A percentile compares a stretch with the other conserved stretches of the same genome.
Evolutionary conservation across 2,797 vertebrate species (phyloP).

Genomic region (Cyprinella venusta): DNA sequence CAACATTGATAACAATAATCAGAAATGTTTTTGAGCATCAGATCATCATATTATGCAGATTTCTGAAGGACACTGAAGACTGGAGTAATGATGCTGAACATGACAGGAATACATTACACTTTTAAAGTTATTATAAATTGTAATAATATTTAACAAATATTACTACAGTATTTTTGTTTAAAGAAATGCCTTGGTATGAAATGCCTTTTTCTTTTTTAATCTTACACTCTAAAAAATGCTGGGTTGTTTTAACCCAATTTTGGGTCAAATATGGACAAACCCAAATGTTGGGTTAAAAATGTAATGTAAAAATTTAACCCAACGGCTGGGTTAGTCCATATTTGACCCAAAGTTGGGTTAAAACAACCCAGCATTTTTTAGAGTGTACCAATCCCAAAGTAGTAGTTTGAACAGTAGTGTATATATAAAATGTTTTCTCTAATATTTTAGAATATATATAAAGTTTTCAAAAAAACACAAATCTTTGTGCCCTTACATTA

Average conservation of each 20-base stretch:
- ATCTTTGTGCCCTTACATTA: neutral
- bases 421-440: neutral
- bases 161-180: neutral
- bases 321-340: no score
- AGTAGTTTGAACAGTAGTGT: neutral
- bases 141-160: neutral
- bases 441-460: neutral
- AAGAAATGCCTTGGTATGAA: neutral
- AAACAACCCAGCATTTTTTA: no score
- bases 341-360: no score
- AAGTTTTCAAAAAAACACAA: neutral
- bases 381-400: neutral
- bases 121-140: neutral
- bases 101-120: neutral
- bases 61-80: neutral
- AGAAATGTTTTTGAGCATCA: neutral
- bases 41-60: neutral
- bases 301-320: no score
- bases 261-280: no score
- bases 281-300: no score
- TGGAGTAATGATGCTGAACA: neutral
- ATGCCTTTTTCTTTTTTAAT: no score
- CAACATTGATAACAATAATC: neutral
- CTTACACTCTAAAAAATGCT: no score
- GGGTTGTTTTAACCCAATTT: no score